phyloP scores from a whole-genome alignment of 2,113 vertebrate genomes.

The Python bivittatus region DNA sequence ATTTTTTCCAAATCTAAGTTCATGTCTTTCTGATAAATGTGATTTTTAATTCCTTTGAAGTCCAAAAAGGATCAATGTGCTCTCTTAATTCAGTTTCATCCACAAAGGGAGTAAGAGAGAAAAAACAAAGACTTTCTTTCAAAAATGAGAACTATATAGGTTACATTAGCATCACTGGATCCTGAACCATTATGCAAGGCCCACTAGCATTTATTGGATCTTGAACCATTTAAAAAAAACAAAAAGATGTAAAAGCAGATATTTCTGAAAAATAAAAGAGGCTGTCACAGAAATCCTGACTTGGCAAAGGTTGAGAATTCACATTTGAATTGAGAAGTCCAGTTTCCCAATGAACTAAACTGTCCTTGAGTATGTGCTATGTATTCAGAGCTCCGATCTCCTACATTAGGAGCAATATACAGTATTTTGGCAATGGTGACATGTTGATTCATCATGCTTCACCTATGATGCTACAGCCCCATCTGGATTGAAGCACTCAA shows the following conservation, averaged over 20 bases:
- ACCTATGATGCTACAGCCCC: not conserved
- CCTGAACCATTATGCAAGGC: not conserved
- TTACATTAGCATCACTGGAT: not conserved
- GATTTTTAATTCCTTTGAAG: not conserved
- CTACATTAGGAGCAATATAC: not conserved
- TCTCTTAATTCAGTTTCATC: not conserved
- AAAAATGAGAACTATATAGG: not conserved
- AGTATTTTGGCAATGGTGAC: not conserved
- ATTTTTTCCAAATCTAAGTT: not conserved
- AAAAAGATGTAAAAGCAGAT: not conserved
- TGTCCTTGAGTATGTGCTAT: not conserved
- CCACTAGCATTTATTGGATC: not conserved
- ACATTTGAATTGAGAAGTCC: not conserved
- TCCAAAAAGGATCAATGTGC: not conserved
- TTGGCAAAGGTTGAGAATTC: not conserved
- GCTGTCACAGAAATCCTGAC: not conserved
- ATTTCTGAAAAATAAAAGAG: not conserved
- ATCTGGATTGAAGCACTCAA: not conserved
- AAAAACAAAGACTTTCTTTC: too few relatives aligned
- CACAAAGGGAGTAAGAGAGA: too few relatives aligned
- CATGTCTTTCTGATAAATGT: not conserved
- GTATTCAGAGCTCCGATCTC: not conserved
- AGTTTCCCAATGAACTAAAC: not conserved
- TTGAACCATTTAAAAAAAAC: not conserved
- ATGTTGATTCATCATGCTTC: not conserved